Conservation (phyloP, 2,113 vertebrate genomes). For the Hassar affinis region DNA sequence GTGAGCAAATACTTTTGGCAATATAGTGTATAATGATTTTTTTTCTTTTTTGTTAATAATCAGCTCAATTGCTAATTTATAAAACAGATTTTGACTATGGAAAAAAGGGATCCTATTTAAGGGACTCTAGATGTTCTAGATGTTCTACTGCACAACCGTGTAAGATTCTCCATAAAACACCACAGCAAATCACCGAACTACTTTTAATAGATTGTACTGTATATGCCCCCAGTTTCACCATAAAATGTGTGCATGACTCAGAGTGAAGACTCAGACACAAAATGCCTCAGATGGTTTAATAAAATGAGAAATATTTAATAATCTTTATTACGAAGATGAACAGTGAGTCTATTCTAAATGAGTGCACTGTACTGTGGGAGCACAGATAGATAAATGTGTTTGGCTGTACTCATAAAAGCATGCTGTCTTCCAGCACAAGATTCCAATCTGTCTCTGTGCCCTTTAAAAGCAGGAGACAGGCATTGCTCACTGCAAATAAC, state of each 20-base stretch:
- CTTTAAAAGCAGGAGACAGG: constrained; percentile 41
- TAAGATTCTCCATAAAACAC: neutral
- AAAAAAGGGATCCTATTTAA: neutral
- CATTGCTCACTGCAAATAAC: constrained; percentile 51
- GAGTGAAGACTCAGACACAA: constrained; percentile 21
- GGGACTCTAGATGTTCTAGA: neutral
- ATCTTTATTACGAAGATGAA: constrained; percentile 41
- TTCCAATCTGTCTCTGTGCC: constrained; percentile 32
- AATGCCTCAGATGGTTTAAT: constrained; percentile 43
- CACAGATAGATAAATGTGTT: constrained; percentile 40
- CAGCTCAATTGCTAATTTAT: neutral
- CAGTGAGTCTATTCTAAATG: neutral
- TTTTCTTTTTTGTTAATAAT: too few relatives aligned
- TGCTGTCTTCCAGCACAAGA: constrained; percentile 18
- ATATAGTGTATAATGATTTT: too few relatives aligned
- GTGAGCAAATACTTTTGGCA: too few relatives aligned
- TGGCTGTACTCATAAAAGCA: constrained; percentile 49
- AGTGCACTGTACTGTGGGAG: constrained; percentile 16
- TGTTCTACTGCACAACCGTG: neutral
- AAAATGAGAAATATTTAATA: constrained; percentile 46
- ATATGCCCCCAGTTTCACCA: constrained; percentile 9
- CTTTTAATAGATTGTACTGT: neutral
- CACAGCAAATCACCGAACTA: neutral
- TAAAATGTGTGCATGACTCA: constrained; percentile 1
- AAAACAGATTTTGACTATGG: neutral